Evolutionary conservation across 2,113 vertebrate genomes (phyloP).

Genomic region (Acinonyx jubatus): DNA sequence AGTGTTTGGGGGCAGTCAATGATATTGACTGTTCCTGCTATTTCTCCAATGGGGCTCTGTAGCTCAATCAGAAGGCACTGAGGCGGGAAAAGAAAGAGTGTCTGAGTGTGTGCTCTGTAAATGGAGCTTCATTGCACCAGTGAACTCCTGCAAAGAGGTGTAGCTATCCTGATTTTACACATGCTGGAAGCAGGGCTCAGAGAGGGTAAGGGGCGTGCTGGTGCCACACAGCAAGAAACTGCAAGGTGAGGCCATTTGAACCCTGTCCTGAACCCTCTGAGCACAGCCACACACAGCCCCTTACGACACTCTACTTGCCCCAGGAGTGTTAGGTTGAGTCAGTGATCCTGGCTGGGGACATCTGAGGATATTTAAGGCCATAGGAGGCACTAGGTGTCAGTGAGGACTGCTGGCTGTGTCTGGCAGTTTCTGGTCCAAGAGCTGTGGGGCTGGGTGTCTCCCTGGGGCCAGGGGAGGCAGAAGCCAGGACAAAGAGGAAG

Average conservation of each 20-base stretch:
- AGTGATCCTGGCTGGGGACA: not conserved
- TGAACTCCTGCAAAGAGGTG: rapidly evolving
- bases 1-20: rapidly evolving
- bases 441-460: not conserved
- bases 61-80: not conserved
- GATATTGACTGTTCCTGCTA: not conserved
- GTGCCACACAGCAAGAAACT: not conserved
- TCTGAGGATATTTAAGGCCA: not conserved
- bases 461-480: rapidly evolving
- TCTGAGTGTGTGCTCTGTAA: too few relatives aligned
- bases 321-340: not conserved
- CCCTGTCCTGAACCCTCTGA: too few relatives aligned
- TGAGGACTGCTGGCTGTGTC: not conserved
- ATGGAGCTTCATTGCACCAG: rapidly evolving
- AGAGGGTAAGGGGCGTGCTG: not conserved
- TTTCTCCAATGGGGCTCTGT: not conserved
- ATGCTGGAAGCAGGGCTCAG: not conserved
- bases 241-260: not conserved
- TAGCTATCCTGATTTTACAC: not conserved
- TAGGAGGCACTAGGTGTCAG: not conserved
- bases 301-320: not conserved
- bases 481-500: not conserved
- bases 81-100: too few relatives aligned
- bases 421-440: not conserved
- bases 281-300: rapidly evolving